Base-by-base conservation (phyloP, 2,888 invertebrate genomes). In the Digitonthophagus gazella region DNA sequence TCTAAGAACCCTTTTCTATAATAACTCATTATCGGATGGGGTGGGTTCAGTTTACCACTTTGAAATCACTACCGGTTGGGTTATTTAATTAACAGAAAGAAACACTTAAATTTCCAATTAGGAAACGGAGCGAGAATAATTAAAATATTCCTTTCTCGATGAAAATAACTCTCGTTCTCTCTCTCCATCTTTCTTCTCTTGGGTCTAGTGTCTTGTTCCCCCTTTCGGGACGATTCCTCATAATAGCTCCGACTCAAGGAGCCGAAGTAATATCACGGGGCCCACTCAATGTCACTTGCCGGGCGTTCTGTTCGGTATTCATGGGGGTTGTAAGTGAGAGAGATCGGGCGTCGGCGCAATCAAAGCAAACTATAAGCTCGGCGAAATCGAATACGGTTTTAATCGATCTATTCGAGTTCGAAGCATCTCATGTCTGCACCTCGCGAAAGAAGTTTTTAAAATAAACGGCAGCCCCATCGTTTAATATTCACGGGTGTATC, bases 231-330 rank as follows among this genome's bases (percentile, higher is more conserved):
- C 15, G 56, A 55, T 55, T 44, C 56, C 55, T 16, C 15, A 55
- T 65, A 54, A 65, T 65, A 54, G 57, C 58, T 61, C 58, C 22
- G 58, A 72, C 73, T 73, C 72, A 71, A 74, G 73, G 64, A 67
- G 64, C 68, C 71, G 73, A 72, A 72, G 71, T 72, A 78, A 79
- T 78, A 78, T 78, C 76, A 44, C 28, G 73, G 74, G 73, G 75
- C 71, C 75, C 77, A 77, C 79, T 79, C 75, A 74, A 79, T 75
- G 78, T 78, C 79, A 78, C 78, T 78, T 78, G 77, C 79, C 78
- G 69, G 71, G 56, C 64, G 61, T 15, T 56, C 72, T 72, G 73
- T 70, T 75, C 72, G 71, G 74, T 76, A 76, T 76, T 76, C 76
- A 76, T 75, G 74, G 73, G 74, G 67, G 14, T 19, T 20, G 67